Evolutionary conservation across 2,113 vertebrate species (phyloP).

Genomic region (Columbina picui): DNA sequence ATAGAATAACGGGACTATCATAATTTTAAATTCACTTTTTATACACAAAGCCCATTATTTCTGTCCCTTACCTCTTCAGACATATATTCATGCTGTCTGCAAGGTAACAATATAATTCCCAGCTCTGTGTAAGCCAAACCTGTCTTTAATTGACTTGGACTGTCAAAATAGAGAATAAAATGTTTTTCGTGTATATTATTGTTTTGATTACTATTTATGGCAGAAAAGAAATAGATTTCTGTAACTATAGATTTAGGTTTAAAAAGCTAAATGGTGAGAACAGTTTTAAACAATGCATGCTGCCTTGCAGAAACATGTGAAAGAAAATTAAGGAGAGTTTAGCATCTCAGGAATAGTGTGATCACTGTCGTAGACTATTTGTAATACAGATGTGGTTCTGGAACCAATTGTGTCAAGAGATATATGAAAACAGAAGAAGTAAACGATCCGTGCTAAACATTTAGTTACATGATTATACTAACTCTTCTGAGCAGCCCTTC

Average conservation of each 20-base stretch:
- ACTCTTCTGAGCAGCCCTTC: not conserved
- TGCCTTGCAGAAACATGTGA: not conserved
- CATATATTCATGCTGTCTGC: not conserved
- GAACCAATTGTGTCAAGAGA: not conserved
- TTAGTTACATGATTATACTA: not conserved
- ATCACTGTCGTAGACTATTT: not conserved
- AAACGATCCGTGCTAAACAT: not conserved
- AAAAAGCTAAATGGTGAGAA: not conserved
- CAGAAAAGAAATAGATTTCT: not conserved
- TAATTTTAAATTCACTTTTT: not conserved
- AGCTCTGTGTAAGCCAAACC: not conserved
- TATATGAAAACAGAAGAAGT: conserved; percentile 25
- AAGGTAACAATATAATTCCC: not conserved
- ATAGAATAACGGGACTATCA: not conserved
- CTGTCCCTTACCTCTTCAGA: not conserved
- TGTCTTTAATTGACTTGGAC: not conserved
- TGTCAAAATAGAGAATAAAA: not conserved
- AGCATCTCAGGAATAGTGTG: not conserved
- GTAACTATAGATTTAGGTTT: not conserved
- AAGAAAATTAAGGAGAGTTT: conserved; percentile 14
- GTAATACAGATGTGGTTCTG: conserved; percentile 8
- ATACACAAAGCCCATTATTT: not conserved
- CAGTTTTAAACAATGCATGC: not conserved
- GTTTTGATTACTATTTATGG: not conserved
- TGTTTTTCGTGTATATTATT: not conserved